A percentile compares a stretch with the other conserved stretches of the same genome.
These are phyloP conservation scores for Alectoris magna DNA, from an alignment of 2,797 vertebrate genomes.

Conservation along the genomic window DNA sequence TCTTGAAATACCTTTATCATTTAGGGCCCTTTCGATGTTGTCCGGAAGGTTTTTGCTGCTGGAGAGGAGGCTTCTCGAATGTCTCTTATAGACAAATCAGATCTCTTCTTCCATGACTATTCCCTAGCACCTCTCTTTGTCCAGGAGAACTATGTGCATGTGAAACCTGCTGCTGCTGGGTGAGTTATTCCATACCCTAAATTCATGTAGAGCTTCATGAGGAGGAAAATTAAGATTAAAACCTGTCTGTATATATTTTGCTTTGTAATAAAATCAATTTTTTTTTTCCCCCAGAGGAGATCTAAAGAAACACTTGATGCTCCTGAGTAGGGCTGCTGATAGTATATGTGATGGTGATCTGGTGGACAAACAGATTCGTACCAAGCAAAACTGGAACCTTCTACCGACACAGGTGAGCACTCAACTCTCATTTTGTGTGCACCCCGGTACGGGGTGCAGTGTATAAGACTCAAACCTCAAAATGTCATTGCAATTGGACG, in stretches of 20 bases:
- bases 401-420: constrained; percentile 91
- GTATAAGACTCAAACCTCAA: not conserved
- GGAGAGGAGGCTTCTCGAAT: constrained; percentile 89
- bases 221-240: not conserved
- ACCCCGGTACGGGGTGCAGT: not conserved
- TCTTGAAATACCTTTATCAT: not conserved
- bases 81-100: constrained; percentile 95
- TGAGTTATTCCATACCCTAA: constrained; percentile 72
- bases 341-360: constrained; percentile 96
- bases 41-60: constrained; percentile 89
- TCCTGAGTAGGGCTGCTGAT: constrained; percentile 95
- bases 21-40: constrained; percentile 95
- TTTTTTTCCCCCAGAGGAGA: constrained; percentile 80
- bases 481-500: not conserved
- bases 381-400: constrained; percentile 92
- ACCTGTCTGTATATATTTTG: not conserved
- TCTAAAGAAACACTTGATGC: constrained; percentile 90
- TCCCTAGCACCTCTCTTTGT: constrained; percentile 96
- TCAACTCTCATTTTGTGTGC: not conserved
- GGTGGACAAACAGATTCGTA: constrained; percentile 93
- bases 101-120: constrained; percentile 98
- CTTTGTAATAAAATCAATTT: not conserved
- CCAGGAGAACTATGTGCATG: constrained; percentile 95
- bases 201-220: accelerated
- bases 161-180: constrained; percentile 91